Base-by-base conservation (phyloP, 2,888 invertebrate species). In the Hemaris fuciformis region DNA sequence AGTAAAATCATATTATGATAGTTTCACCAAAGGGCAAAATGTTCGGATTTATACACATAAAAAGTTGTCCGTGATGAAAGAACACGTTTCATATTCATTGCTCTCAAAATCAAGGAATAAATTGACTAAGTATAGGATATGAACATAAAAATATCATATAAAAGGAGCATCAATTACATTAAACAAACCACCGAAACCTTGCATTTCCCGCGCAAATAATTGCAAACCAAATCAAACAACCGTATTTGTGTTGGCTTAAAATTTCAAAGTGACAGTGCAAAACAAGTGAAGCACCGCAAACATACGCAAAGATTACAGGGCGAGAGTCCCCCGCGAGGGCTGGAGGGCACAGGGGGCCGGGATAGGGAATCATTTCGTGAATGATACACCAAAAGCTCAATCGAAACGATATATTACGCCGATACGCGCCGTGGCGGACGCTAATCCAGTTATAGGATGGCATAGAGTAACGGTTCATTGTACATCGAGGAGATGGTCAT, bases 321-420 rank as follows among this genome's bases (percentile, higher is more conserved):
- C 58, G 63, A 65, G 75, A 73, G 73, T 76, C 76, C 76, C 78
- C 81, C 83, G 70, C 67, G 63, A 68, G 77, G 79, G 76, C 66
- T 71, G 64, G 65, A 64, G 66, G 66, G 65, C 70, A 70, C 56
- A 56, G 62, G 61, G n/a, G n/a, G n/a, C n/a, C n/a, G n/a, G n/a
- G 23, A 59, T 31, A 75, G 73, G 74, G 78, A 84, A 83, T 85
- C 78, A 85, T 84, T 80, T 79, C 80, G 80, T 80, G 83, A 85
- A 89, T 85, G 89, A 89, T 91, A 88, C 86, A 86, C 85, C 85
- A 86, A 89, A 89, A 88, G 87, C 89, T 89, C 89, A 89, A 88
- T 90, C 87, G 87, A 81, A 85, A 82, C 88, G 86, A 90, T 89
- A 87, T 88, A 91, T 90, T 85, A 85, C 83, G 72, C 74, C 77